A percentile compares a stretch with the other conserved stretches of the same genome.
Conservation (phyloP, 64 coral and sea anemone species). For the Actinia equina region DNA sequence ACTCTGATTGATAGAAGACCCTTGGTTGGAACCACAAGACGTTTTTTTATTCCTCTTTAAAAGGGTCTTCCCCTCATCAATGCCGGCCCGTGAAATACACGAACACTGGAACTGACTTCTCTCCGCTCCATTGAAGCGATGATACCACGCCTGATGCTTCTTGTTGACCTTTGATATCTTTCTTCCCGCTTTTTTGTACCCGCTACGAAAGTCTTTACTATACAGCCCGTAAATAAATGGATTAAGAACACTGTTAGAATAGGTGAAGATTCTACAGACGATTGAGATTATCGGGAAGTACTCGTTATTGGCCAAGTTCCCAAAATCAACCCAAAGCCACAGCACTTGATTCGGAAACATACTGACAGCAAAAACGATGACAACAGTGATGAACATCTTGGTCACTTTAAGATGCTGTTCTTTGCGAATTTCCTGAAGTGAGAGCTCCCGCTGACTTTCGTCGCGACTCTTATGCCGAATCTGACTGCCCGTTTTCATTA, state of each 20-base stretch:
- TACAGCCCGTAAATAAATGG: constrained; percentile 71
- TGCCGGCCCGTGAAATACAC: background rate
- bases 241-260: constrained; percentile 77
- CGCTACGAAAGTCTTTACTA: constrained; percentile 42
- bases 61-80: background rate
- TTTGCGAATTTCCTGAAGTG: constrained; percentile 16
- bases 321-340: constrained; percentile 81
- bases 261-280: constrained; percentile 58
- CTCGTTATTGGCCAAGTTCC: constrained; percentile 22
- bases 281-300: constrained; percentile 48
- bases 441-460: background rate
- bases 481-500: background rate
- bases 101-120: background rate
- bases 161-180: background rate
- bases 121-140: background rate
- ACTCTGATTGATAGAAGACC: too few relatives aligned
- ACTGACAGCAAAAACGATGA: constrained; percentile 68
- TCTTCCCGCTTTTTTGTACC: constrained; percentile 17
- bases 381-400: constrained; percentile 78
- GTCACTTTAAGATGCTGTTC: constrained; percentile 47
- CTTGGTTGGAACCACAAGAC: too few relatives aligned
- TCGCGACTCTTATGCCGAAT: background rate
- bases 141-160: background rate
- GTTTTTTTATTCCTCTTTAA: background rate
- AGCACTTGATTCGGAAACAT: constrained; percentile 91